Base-by-base conservation (phyloP, 2,113 vertebrate genomes). In the Tylochromis polylepis region DNA sequence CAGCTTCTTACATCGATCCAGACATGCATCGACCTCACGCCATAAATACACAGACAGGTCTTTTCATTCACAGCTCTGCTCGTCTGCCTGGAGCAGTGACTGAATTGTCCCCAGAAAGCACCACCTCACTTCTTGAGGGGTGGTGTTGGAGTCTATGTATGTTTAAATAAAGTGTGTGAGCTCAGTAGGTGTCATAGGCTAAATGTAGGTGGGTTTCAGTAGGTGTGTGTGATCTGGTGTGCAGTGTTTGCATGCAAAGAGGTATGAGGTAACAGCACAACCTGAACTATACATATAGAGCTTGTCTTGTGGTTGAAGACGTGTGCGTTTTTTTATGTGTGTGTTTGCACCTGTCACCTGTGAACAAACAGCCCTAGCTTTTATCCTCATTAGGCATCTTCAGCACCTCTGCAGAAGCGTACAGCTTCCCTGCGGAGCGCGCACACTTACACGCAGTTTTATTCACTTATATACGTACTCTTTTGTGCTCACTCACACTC, bases 341-440 rank as follows among this genome's bases (percentile, higher is more conserved):
- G 27, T 59, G 79, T 27, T 46, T 1, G 18, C 89, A 92, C 88
- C 93, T 94, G 93, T 95, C 94, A 94, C 92, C 90, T 90, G 89
- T 85, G 88, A 92, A 91, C 80, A 89, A 93, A 86, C 89, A 84
- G 46, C 84, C 49, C 2, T 6, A 87, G 79, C 56, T 89, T 82
- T 84, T 58, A 78, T 91, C 41, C 91, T 93, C 93, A 92, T 94
- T 93, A 95, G 70, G 59, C 75, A 2, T 85, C 90, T 85, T 91
- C 89, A 86, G 79, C 90, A 84, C 60, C 86, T 91, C 91, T 16
- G 46, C 81, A 59, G 84, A 89, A 87, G 85, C 7, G 16, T 22
- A 77, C 87, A 90, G 78, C 85, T 78, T 79, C 85, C 89, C 91
- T 36, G 70, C 51, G 3, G 87, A 87, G 83, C 49, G 14, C 24